Conservation (phyloP, 2,888 invertebrate species). For the Strigamia maritima region DNA sequence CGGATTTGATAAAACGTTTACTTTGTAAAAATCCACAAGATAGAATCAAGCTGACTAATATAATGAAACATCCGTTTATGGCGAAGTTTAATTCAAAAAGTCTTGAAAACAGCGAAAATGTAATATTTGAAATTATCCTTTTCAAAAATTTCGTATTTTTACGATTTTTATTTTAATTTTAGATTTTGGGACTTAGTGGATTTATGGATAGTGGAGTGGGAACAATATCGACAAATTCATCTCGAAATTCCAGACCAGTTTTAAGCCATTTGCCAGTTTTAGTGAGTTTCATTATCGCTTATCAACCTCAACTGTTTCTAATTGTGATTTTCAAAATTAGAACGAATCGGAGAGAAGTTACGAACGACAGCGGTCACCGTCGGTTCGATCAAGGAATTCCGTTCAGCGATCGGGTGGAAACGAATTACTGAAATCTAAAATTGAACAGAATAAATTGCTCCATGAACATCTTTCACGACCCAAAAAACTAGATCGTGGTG, state of each 20-base stretch:
- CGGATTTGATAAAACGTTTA: conserved; percentile 76
- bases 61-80: conserved; percentile 75
- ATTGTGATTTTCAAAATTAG: not conserved
- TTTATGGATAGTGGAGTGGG: conserved; percentile 47
- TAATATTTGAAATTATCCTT: not conserved
- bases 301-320: not conserved
- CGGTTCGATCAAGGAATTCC: not conserved
- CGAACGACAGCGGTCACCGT: not conserved
- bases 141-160: not conserved
- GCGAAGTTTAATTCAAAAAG: conserved; percentile 36
- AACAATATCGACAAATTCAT: conserved; percentile 44
- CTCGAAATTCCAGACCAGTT: not conserved
- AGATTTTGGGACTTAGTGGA: not conserved
- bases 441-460: not conserved
- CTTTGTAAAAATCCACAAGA: conserved; percentile 84
- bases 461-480: not conserved
- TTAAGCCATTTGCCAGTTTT: not conserved
- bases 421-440: not conserved
- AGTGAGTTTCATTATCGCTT: not conserved
- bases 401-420: not conserved
- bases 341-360: not conserved
- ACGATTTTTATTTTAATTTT: not conserved
- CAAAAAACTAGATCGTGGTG: not conserved
- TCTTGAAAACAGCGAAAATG: not conserved
- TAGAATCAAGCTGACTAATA: conserved; percentile 63